Evolutionary conservation across 1,140 invertebrate species (phyloP), one percentile per base, ranked within the genome.

Genomic region (Epicauta chinensis): DNA sequence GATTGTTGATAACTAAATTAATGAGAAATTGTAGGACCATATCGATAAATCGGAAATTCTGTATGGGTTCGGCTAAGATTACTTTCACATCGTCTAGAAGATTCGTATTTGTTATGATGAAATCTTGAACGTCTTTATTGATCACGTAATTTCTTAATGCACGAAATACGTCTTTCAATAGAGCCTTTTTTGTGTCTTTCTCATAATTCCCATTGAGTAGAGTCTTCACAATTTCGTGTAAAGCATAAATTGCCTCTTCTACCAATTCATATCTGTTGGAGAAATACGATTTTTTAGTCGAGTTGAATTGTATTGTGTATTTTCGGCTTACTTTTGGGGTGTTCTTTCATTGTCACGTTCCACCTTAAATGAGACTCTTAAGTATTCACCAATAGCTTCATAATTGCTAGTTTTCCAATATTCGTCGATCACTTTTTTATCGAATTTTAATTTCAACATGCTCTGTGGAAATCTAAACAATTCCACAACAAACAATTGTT

Each of bases 21-120:
- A 45, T 49, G 7, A 65, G 35, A 46, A 63, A 63, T 43, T 65
- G 63, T 44, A 65, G 50, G 16, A 59, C 17, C 16, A 65, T 52
- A 55, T 59, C 57, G 12, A 60, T 5, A 23, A 5, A 23, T 5
- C 7, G 1, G 14, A 15, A 39, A 40, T 5, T 48, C 35, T 13
- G 43, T 44, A 3, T 40, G 38, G 13, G 2, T 9, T 23, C 2
- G 43, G 13, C 17, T 23, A 15, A 47, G 2, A 34, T 38, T 36
- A 30, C 4, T 38, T 16, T 36, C 56, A 40, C 34, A 16, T 38
- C 30, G 13, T 45, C 17, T 3, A 40, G 53, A 38, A 40, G 39
- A 48, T 48, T n/a, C 11, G 6, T 45, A 11, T 31, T 54, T 34
- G 31, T 44, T 16, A 50, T 9, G 38, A 58, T 10, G 43, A 32